These are phyloP conservation scores for Montifringilla adamsi DNA, from an alignment of 2,113 vertebrate species.

Conservation along the genomic window DNA sequence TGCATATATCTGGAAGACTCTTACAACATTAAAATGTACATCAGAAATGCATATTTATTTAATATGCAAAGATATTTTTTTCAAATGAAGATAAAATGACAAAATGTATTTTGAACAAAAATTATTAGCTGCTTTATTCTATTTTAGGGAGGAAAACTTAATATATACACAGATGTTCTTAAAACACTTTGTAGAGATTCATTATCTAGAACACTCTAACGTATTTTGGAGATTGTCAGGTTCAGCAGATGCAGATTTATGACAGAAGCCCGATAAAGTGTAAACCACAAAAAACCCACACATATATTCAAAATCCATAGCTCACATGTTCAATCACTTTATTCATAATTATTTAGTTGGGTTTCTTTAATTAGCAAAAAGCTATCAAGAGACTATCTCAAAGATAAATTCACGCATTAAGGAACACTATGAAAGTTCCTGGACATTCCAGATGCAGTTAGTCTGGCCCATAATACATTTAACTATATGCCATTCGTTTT, in stretches of 20 bases:
- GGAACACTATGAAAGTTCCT: neutral
- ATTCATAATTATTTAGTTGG: neutral
- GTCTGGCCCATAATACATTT: neutral
- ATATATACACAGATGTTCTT: neutral
- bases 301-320: neutral
- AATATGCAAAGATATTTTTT: neutral
- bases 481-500: neutral
- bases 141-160: neutral
- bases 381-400: neutral
- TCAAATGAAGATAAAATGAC: neutral
- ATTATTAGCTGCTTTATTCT: neutral
- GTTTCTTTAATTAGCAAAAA: neutral
- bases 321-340: neutral
- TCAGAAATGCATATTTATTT: neutral
- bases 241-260: neutral
- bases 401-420: neutral
- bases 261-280: neutral
- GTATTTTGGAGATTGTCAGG: neutral
- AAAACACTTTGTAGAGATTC: neutral
- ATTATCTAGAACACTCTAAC: neutral
- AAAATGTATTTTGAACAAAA: neutral
- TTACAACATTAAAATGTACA: neutral
- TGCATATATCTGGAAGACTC: neutral
- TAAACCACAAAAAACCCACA: accelerated
- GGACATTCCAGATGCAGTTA: neutral